Conservation (phyloP, 2,888 invertebrate genomes). For the Drosophila prolongata region DNA sequence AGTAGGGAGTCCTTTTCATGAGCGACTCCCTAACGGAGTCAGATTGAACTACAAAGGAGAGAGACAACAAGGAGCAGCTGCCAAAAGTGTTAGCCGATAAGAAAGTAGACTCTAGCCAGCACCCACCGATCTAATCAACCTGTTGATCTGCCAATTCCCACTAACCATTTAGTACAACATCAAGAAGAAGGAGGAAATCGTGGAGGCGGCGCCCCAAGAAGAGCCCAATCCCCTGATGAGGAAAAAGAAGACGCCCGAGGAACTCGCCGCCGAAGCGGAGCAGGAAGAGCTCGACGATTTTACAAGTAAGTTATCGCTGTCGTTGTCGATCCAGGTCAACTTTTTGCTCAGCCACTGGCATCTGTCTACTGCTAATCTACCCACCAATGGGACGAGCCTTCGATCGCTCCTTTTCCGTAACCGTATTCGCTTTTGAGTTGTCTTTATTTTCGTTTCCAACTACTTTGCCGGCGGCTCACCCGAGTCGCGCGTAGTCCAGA, state of each 20-base stretch:
- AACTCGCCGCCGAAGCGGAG: constrained; percentile 98
- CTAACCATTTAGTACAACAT: constrained; percentile 94
- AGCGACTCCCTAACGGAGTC: constrained; percentile 99
- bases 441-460: constrained; percentile 32
- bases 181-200: constrained; percentile 98
- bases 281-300: constrained; percentile 98
- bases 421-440: constrained; percentile 51
- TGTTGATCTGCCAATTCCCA: constrained; percentile 12
- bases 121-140: neutral
- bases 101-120: neutral
- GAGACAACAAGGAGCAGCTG: constrained; percentile 83
- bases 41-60: constrained; percentile 96
- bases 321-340: constrained; percentile 9
- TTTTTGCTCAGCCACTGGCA: constrained; percentile 32
- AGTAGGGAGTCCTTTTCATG: constrained; percentile 97
- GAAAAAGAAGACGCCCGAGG: constrained; percentile 99
- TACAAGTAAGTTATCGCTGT: constrained; percentile 90
- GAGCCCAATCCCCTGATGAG: constrained; percentile 97
- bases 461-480: constrained; percentile 31
- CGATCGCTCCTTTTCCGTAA: constrained; percentile 44
- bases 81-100: constrained; percentile 31
- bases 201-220: constrained; percentile 92
- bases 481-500: constrained; percentile 14
- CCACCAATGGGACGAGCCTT: constrained; percentile 27
- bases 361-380: constrained; percentile 46